These are phyloP conservation scores for Cryptus armator DNA, from an alignment of 2,888 invertebrate species.

Conservation along the genomic window DNA sequence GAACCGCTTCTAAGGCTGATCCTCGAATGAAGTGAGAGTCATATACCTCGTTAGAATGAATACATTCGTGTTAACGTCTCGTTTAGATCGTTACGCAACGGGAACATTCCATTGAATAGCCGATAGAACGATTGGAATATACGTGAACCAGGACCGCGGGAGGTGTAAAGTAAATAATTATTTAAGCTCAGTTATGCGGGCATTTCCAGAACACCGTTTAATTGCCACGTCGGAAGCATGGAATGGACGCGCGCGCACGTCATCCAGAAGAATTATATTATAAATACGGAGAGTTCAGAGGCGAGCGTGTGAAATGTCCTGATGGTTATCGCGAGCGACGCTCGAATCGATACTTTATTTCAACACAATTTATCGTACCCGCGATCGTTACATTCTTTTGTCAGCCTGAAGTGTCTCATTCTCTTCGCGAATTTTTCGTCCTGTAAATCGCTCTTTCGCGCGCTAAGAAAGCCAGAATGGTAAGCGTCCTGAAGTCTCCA, in stretches of 20 bases:
- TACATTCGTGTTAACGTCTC: constrained; percentile 68
- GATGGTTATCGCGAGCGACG: constrained; percentile 64
- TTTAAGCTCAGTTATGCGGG: constrained; percentile 58
- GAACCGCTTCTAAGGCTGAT: constrained; percentile 40
- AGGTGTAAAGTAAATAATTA: constrained; percentile 66
- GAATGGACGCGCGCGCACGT: not conserved
- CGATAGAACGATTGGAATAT: constrained; percentile 29
- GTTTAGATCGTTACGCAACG: constrained; percentile 69
- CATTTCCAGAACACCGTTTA: constrained; percentile 35
- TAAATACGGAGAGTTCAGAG: constrained; percentile 2
- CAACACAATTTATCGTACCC: constrained; percentile 48
- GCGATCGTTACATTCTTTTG: constrained; percentile 63
- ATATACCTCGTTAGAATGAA: constrained; percentile 68
- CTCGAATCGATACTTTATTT: constrained; percentile 66
- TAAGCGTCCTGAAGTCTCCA: not conserved
- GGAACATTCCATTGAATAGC: constrained; percentile 59
- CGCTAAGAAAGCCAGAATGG: constrained; percentile 6
- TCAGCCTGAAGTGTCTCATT: constrained; percentile 27
- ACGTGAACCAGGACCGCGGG: constrained; percentile 9
- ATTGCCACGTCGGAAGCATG: constrained; percentile 36
- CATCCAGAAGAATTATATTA: constrained; percentile 11
- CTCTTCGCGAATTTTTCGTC: constrained; percentile 58
- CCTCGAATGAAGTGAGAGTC: constrained; percentile 20
- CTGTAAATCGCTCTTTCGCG: constrained; percentile 54
- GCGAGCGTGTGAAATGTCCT: constrained; percentile 59